phyloP scores from a whole-genome alignment of 2,888 invertebrate genomes.

The Drosophila sordidula region DNA sequence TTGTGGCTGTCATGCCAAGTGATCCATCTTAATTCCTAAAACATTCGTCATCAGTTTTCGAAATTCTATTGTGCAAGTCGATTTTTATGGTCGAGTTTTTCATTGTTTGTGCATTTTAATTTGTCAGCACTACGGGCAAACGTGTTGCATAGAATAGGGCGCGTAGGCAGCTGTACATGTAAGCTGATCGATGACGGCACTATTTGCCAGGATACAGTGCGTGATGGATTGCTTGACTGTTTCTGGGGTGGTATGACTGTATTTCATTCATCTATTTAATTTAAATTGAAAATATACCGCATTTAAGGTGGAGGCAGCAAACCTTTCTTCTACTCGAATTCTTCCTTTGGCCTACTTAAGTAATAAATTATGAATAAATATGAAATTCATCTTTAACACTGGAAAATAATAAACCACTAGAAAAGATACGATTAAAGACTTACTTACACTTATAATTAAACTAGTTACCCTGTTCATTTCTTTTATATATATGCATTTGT shows the following conservation, averaged over 20 bases:
- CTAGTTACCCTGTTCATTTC: no score
- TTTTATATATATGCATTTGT: no score
- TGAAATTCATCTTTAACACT: no score
- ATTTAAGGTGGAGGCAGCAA: not conserved
- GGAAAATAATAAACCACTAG: no score
- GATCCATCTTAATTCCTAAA: conserved; percentile 84
- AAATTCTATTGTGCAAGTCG: conserved; percentile 63
- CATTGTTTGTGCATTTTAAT: conserved; percentile 72
- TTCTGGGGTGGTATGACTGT: conserved; percentile 7
- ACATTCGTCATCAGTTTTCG: conserved; percentile 75
- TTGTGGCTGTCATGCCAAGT: conserved; percentile 81
- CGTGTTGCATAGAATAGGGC: conserved; percentile 69
- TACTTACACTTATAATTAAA: no score
- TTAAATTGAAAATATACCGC: conserved; percentile 51
- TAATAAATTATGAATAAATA: not conserved
- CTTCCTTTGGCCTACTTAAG: not conserved
- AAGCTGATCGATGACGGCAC: conserved; percentile 82
- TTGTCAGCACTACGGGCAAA: conserved; percentile 65
- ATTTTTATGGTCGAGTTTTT: conserved; percentile 45
- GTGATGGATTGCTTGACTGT: conserved; percentile 61
- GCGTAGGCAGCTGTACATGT: conserved; percentile 42
- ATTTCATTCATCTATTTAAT: conserved; percentile 45
- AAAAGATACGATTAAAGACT: no score
- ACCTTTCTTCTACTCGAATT: not conserved
- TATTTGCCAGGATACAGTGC: conserved; percentile 65